A percentile compares a stretch with the other conserved stretches of the same genome.
These are phyloP conservation scores for Eudasyphora cyanicolor DNA, from an alignment of 2,888 invertebrate genomes.

Conservation along the genomic window DNA sequence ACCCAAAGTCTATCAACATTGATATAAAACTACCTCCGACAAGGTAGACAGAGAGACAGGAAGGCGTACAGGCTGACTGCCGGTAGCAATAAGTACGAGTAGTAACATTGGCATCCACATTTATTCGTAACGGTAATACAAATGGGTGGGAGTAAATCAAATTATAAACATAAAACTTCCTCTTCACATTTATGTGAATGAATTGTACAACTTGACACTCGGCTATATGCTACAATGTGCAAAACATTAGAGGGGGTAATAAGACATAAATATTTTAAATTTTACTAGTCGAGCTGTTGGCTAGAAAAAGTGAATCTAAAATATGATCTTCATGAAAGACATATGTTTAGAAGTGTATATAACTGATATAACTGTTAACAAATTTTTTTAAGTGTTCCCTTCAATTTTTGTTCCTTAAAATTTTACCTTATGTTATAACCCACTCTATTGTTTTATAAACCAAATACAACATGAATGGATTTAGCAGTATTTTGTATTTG, in stretches of 20 bases:
- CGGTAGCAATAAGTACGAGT: background rate
- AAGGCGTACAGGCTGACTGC: too few species aligned
- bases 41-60: too few species aligned
- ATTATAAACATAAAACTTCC: constrained; percentile 52
- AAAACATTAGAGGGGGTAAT: background rate
- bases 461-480: background rate
- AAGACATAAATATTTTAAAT: too few species aligned
- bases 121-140: constrained; percentile 15
- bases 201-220: background rate
- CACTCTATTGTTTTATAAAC: too few species aligned
- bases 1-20: constrained; percentile 26
- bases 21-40: constrained; percentile 12
- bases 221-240: background rate
- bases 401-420: too few species aligned
- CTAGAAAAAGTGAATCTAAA: too few species aligned
- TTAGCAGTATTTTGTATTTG: background rate
- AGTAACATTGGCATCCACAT: background rate
- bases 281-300: too few species aligned
- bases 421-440: too few species aligned
- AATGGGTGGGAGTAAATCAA: constrained; percentile 57
- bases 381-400: too few species aligned
- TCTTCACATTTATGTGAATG: constrained; percentile 24
- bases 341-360: too few species aligned
- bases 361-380: too few species aligned
- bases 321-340: too few species aligned